Conservation (phyloP, 1,140 invertebrate species). For the Neodiprion virginianus region DNA sequence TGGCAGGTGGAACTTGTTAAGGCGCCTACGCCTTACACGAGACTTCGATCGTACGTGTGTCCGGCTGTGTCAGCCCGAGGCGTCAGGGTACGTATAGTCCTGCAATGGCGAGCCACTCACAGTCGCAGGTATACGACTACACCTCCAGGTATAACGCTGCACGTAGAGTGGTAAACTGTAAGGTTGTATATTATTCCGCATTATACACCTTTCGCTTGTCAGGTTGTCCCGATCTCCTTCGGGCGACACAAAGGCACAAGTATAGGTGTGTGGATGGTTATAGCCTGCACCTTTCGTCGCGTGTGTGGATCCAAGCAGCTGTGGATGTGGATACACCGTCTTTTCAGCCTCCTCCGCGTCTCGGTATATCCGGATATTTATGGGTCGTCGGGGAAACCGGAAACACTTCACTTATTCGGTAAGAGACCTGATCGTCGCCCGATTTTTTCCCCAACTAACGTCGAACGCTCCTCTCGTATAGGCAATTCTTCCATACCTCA, state of each 20-base stretch:
- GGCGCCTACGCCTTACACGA: slow-evolving; percentile 5
- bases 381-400: slow-evolving; percentile 49
- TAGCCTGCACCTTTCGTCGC: too few species aligned
- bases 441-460: slow-evolving; percentile 27
- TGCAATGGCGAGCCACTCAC: neutral
- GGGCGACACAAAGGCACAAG: neutral
- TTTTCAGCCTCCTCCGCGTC: slow-evolving; percentile 30
- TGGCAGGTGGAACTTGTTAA: slow-evolving; percentile 4
- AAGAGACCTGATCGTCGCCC: neutral
- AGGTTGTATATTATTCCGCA: slow-evolving; percentile 45
- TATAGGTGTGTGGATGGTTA: too few species aligned
- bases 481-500: too few species aligned
- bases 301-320: too few species aligned
- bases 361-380: slow-evolving; percentile 49
- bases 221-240: slow-evolving; percentile 34
- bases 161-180: neutral
- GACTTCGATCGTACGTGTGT: neutral
- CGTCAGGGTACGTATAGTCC: neutral
- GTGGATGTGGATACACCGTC: too few species aligned
- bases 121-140: neutral
- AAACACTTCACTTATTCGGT: slow-evolving; percentile 29
- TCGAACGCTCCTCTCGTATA: neutral
- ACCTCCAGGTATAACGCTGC: neutral
- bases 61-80: neutral
- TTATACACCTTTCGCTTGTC: slow-evolving; percentile 42